These are phyloP conservation scores for Cyclophora albipunctata DNA, from an alignment of 2,888 invertebrate species.

Conservation along the genomic window DNA sequence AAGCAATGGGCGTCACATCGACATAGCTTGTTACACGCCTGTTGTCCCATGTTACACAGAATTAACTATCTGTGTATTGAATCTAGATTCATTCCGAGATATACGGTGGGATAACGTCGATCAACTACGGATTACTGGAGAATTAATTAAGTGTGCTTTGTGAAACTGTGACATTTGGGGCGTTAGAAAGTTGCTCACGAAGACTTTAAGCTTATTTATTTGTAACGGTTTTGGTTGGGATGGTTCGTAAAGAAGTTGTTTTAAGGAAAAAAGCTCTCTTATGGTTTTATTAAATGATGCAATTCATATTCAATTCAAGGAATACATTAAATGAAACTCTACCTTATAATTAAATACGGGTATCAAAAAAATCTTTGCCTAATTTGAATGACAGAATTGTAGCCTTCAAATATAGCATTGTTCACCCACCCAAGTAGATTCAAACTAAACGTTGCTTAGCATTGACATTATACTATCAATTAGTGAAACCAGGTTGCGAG, in stretches of 20 bases:
- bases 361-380: too few species aligned
- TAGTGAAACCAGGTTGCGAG: too few species aligned
- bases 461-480: too few species aligned
- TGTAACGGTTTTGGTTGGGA: slow-evolving; percentile 6
- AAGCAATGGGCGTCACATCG: slow-evolving; percentile 27
- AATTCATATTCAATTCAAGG: too few species aligned
- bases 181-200: slow-evolving; percentile 39
- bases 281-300: too few species aligned
- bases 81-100: slow-evolving; percentile 45
- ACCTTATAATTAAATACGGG: too few species aligned
- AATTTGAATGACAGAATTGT: too few species aligned
- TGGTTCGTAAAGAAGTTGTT: slow-evolving; percentile 13
- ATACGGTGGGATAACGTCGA: slow-evolving; percentile 49
- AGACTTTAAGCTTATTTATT: too few species aligned
- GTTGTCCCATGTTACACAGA: slow-evolving; percentile 43
- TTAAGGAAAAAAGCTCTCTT: slow-evolving; percentile 1
- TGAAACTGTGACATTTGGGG: slow-evolving; percentile 43
- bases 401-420: too few species aligned
- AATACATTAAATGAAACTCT: too few species aligned
- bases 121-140: slow-evolving; percentile 51
- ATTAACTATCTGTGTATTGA: slow-evolving; percentile 51
- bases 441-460: too few species aligned
- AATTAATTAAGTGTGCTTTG: slow-evolving; percentile 52
- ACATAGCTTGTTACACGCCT: slow-evolving; percentile 35
- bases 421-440: too few species aligned